Evolutionary conservation across 1,140 invertebrate genomes (phyloP).

Genomic region (Episyrphus balteatus): DNA sequence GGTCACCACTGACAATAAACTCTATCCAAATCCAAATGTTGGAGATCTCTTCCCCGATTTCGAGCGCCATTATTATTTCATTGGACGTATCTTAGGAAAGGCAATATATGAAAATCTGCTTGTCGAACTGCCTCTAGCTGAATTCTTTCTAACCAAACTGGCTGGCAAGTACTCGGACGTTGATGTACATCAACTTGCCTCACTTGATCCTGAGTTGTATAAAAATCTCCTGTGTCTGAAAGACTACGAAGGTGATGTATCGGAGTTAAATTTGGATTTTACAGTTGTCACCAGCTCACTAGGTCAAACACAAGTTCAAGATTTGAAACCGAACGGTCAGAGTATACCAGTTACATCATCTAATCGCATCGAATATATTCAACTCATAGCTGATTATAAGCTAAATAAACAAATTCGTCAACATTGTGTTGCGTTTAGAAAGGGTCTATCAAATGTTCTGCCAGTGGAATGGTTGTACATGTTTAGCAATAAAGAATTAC

Average conservation of each 20-base stretch:
- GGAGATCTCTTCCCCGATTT: constrained; percentile 73
- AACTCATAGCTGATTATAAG: constrained; percentile 92
- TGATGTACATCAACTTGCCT: constrained; percentile 87
- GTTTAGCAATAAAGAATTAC: constrained; percentile 91
- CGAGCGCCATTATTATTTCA: constrained; percentile 87
- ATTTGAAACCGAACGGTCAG: constrained; percentile 80
- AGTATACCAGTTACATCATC: constrained; percentile 82
- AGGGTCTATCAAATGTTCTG: constrained; percentile 79
- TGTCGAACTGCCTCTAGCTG: constrained; percentile 86
- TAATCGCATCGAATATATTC: constrained; percentile 94
- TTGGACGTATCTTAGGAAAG: constrained; percentile 91
- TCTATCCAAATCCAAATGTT: constrained; percentile 93
- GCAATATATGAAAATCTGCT: constrained; percentile 91
- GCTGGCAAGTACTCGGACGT: constrained; percentile 67
- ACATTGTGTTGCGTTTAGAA: constrained; percentile 76
- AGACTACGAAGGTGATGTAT: constrained; percentile 66
- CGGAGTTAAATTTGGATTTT: constrained; percentile 83
- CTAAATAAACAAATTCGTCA: constrained; percentile 81
- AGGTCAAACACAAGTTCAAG: constrained; percentile 78
- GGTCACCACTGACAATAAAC: constrained; percentile 79
- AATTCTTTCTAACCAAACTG: constrained; percentile 84
- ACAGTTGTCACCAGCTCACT: constrained; percentile 82
- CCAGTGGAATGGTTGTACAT: constrained; percentile 84
- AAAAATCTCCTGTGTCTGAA: constrained; percentile 82
- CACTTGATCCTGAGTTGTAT: constrained; percentile 85